Evolutionary conservation across 2,113 vertebrate genomes (phyloP), one percentile per base, ranked within the genome.

Genomic region (Ctenodactylus gundi): DNA sequence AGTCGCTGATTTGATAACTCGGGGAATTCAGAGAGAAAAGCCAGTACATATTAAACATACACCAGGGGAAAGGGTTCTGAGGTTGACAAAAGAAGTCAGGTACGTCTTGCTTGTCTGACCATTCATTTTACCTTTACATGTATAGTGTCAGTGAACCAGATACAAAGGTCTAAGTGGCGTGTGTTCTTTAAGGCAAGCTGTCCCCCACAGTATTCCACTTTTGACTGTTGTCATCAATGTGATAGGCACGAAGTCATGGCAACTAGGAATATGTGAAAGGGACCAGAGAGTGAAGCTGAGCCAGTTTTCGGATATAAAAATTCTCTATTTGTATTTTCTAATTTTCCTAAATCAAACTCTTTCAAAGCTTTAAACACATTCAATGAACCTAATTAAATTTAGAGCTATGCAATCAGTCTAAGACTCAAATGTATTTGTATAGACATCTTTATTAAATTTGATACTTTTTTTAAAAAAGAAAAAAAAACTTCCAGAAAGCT

Each of bases 231-330:
- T 95, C 91, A 85, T 70, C 83, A 91, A 51, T 44, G 3, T 93
- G 90, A 94, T 64, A 90, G 93, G 57, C 67, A 89, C 51, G 76
- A 96, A 96, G 65, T 84, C 80, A 94, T 86, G 53, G 60, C 62
- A 97, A 96, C 76, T 53, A 57, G 25, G 82, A 97, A 95, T 57
- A 58, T 60, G 51, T 23, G 46, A 91, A 93, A 91, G 72, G 82
- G 64, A 78, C 73, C 65, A 73, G 57, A 82, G n/a, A 78, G 70
- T 27, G 82, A 65, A 95, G 60, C 62, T 46, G 78, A 91, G 44
- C 36, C 34, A 49, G 7, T 91, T 25, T 86, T 53, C 3, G 0
- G 34, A 51, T 88, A 75, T 51, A 41, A 76, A 94, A 93, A 88
- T 82, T 58, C 18, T 88, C 1, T 86, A 85, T 68, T 89, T 94